A percentile compares a stretch with the other conserved stretches of the same genome.
phyloP scores from a whole-genome alignment of 1,140 invertebrate species.

The Brachionus rubens region DNA sequence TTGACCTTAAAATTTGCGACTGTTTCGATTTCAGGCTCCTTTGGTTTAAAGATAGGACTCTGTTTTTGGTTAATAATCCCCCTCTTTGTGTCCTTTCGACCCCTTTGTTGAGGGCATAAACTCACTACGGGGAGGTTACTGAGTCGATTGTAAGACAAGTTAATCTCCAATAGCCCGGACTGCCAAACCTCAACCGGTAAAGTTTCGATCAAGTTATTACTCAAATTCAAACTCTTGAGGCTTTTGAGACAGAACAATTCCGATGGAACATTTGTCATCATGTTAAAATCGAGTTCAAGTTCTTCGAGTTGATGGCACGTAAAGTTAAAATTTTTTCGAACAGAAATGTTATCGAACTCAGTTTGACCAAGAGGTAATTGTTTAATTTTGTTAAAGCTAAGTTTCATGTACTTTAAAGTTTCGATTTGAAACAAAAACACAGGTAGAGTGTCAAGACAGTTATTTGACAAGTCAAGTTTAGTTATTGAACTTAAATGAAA shows the following conservation, averaged over 20 bases:
- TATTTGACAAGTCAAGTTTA: slow-evolving; percentile 85
- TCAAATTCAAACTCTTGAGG: neutral
- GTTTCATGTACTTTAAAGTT: slow-evolving; percentile 74
- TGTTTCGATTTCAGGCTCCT: slow-evolving; percentile 65
- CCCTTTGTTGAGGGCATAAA: neutral
- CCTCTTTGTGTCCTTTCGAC: neutral
- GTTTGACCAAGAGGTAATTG: slow-evolving; percentile 64
- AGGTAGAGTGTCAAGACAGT: slow-evolving; percentile 77
- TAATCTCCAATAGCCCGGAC: slow-evolving; percentile 81
- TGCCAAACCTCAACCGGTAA: slow-evolving; percentile 82
- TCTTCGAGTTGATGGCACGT: slow-evolving; percentile 22
- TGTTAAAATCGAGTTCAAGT: slow-evolving; percentile 26
- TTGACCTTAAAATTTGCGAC: neutral
- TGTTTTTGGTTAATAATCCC: slow-evolving; percentile 60
- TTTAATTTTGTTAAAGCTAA: slow-evolving; percentile 81
- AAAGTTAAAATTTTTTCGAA: neutral
- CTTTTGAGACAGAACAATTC: neutral
- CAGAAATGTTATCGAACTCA: slow-evolving; percentile 16
- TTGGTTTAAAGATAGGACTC: slow-evolving; percentile 66
- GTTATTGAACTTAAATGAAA: slow-evolving; percentile 83
- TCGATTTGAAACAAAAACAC: slow-evolving; percentile 76
- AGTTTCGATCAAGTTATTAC: slow-evolving; percentile 81
- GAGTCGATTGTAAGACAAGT: slow-evolving; percentile 84
- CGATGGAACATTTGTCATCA: neutral
- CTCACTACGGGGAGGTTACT: slow-evolving; percentile 71